Base-by-base conservation (phyloP, 2,888 invertebrate species). In the Rotaria sp. region DNA sequence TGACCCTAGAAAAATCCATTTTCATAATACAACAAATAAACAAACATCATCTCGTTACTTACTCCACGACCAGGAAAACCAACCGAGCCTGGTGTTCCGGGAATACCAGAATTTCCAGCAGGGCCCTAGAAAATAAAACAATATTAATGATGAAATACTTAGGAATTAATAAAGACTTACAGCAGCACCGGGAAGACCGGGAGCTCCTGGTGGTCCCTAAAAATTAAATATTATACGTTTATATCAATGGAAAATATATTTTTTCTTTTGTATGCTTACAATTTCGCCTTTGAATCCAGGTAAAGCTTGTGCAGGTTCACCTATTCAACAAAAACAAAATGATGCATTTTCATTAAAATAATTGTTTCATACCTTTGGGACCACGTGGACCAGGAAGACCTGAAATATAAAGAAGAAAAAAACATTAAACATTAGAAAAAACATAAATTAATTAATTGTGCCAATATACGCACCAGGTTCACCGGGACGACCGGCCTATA, bases 1-100 rank as follows among this genome's bases (percentile, higher is more conserved):
- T 85, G 85, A n/a, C 89, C 89, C 59, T 87, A 85, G 88, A 89
- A 84, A 38, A 30, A 41, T 35, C 30, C 35, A 87, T 85, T 84
- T 48, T 50, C 26, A 84, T 75, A 87, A 84, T 87, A 59, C 57
- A 50, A 85, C 11, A 13, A 30, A 15, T 5, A 30, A 50, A 21
- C 1, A 21, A 45, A 2, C 21, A 48, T 24, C 35, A 7, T n/a
- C 15, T 30, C 26, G 30, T 35, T 48, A 67, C 13, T 45, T 38
- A 84, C 41, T 30, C 38, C n/a, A 24, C 35, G 26, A 35, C 41
- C 55, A 30, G 85, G 48, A 21, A 26, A 57, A 59, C 84, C 86
- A 57, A 35, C 55, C 57, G 45, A 8, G 38, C 86, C 86, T 80
- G 86, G 45, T 2, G 35, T 3, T 13, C 86, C 86, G 2, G 75